phyloP scores from a whole-genome alignment of 37 sponge, comb jelly and placozoan species.

The Hormiphora californensis region DNA sequence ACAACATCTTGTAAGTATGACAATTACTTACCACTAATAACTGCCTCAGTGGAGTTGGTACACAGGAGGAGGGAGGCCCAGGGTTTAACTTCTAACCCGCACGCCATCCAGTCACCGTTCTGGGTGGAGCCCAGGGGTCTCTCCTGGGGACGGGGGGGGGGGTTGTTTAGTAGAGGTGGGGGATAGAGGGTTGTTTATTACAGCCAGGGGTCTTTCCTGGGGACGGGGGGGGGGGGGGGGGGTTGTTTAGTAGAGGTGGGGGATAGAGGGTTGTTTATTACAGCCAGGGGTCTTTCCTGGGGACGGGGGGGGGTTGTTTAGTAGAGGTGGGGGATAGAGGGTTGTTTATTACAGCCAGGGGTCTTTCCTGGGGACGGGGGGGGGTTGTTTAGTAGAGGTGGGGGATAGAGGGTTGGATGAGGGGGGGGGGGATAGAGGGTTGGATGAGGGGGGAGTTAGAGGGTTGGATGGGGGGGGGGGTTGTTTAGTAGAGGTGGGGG shows the following conservation, averaged over 20 bases:
- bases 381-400: neutral
- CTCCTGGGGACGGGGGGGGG: slow-evolving; percentile 23
- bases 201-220: neutral
- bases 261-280: neutral
- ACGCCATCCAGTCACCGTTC: slow-evolving; percentile 27
- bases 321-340: too few relatives aligned
- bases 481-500: neutral
- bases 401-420: neutral
- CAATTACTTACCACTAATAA: neutral
- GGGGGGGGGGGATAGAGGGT: neutral
- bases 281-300: neutral
- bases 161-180: too few relatives aligned
- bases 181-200: too few relatives aligned
- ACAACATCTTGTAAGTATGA: too few relatives aligned
- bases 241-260: neutral
- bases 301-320: too few relatives aligned
- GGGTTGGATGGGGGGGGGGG: neutral
- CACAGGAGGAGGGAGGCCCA: neutral
- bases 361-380: neutral
- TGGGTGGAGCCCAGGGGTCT: neutral
- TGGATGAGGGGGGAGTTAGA: neutral
- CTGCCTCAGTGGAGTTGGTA: neutral
- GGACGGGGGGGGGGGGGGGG: neutral
- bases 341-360: too few relatives aligned
- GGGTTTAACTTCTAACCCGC: neutral